A percentile compares a stretch with the other conserved stretches of the same genome.
phyloP scores from a whole-genome alignment of 2,797 vertebrate species.

The Strix occidentalis region DNA sequence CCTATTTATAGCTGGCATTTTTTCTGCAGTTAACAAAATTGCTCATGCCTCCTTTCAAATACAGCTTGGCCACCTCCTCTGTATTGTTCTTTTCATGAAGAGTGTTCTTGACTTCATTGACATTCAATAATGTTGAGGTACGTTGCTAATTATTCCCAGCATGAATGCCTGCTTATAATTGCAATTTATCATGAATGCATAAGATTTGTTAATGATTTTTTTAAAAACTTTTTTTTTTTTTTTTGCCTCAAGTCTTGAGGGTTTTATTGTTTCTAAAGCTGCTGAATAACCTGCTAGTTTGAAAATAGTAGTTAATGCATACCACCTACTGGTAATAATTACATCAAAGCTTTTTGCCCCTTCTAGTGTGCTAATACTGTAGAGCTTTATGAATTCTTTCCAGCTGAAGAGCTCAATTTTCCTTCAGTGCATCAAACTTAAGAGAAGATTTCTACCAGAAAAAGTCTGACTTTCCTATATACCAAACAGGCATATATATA shows the following conservation, averaged over 20 bases:
- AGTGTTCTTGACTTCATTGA: constrained; percentile 62
- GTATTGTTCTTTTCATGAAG: constrained; percentile 61
- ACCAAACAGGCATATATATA: not conserved
- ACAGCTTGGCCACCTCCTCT: constrained; percentile 27
- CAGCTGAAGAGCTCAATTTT: not conserved
- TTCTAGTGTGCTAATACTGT: not conserved
- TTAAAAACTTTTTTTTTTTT: not conserved
- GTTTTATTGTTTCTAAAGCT: constrained; percentile 64
- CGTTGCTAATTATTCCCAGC: constrained; percentile 72
- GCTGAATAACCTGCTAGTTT: constrained; percentile 40
- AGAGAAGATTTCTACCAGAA: not conserved
- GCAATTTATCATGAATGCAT: constrained; percentile 57
- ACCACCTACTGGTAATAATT: constrained; percentile 65
- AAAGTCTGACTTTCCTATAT: not conserved
- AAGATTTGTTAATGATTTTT: constrained; percentile 63
- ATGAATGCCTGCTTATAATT: constrained; percentile 58
- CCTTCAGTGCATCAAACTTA: not conserved
- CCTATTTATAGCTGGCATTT: constrained; percentile 38
- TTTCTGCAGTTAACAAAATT: constrained; percentile 64
- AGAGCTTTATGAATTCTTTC: not conserved
- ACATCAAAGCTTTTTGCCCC: constrained; percentile 36
- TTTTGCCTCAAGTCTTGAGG: not conserved
- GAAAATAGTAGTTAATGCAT: constrained; percentile 64
- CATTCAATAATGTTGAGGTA: constrained; percentile 71
- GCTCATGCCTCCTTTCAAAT: constrained; percentile 20